A percentile compares a stretch with the other conserved stretches of the same genome.
phyloP scores from a whole-genome alignment of 2,888 invertebrate genomes.

The Nesidiocoris tenuis region DNA sequence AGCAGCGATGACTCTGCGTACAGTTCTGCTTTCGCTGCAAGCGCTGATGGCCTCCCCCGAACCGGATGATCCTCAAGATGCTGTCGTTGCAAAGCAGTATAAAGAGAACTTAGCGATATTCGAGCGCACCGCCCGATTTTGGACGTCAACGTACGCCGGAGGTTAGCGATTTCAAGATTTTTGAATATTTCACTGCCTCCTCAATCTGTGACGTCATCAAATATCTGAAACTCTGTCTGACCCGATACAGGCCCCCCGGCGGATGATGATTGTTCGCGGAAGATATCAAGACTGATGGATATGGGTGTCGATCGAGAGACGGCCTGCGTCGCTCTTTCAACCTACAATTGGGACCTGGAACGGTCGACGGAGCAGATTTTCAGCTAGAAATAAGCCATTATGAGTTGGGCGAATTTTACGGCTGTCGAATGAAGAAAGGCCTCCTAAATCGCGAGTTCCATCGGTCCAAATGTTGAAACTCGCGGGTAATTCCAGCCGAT shows the following conservation, averaged over 20 bases:
- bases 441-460: too few species aligned
- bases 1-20: constrained; percentile 95
- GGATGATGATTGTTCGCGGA: constrained; percentile 78
- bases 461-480: too few species aligned
- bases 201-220: too few species aligned
- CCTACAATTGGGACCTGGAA: constrained; percentile 67
- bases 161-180: constrained; percentile 45
- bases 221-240: too few species aligned
- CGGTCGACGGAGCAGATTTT: constrained; percentile 86
- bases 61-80: constrained; percentile 93
- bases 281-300: constrained; percentile 83
- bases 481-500: too few species aligned
- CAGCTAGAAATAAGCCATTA: constrained; percentile 62
- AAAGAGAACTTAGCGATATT: constrained; percentile 86
- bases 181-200: neutral
- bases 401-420: too few species aligned
- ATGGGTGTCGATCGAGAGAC: constrained; percentile 66
- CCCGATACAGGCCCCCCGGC: constrained; percentile 69
- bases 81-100: constrained; percentile 96
- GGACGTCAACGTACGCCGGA: constrained; percentile 93
- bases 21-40: constrained; percentile 92
- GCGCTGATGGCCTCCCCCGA: constrained; percentile 89
- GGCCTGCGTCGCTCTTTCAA: constrained; percentile 38
- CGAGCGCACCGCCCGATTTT: constrained; percentile 87
- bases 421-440: too few species aligned